Conservation (phyloP, 2,888 invertebrate species). For the Venusia cambrica region DNA sequence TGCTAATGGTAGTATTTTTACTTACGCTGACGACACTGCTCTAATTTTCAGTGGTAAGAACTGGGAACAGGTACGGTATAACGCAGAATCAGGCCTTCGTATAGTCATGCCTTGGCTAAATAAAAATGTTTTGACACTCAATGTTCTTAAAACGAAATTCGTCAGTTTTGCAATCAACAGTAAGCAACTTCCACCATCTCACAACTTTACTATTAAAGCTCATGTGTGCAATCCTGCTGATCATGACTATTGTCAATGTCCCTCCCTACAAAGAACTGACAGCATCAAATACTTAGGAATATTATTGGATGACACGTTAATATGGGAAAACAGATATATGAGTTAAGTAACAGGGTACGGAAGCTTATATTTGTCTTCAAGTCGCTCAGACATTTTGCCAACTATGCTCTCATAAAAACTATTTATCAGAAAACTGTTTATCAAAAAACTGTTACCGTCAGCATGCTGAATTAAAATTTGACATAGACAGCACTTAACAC, state of each 20-base stretch:
- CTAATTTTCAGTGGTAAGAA: neutral
- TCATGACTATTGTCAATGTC: neutral
- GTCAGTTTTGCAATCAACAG: neutral
- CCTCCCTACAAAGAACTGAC: neutral
- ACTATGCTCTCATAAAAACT: neutral
- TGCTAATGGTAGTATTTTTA: too few relatives aligned
- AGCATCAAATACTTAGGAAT: neutral
- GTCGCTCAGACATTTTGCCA: too few relatives aligned
- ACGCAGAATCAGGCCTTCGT: neutral
- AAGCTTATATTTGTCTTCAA: too few relatives aligned
- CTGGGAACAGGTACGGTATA: conserved; percentile 1
- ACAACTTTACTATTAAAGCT: neutral
- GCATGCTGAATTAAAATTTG: neutral
- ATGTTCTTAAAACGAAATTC: neutral
- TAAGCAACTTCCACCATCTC: neutral
- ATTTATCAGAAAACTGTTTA: conserved; percentile 1
- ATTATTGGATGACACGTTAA: neutral
- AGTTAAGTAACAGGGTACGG: too few relatives aligned
- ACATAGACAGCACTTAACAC: too few relatives aligned
- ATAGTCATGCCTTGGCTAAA: neutral
- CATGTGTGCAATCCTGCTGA: neutral
- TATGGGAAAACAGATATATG: neutral
- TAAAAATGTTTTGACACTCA: neutral
- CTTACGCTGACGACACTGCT: too few relatives aligned
- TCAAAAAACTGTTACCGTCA: neutral